Evolutionary conservation across 2,113 vertebrate genomes (phyloP).

Genomic region (Triplophysa tibetana): DNA sequence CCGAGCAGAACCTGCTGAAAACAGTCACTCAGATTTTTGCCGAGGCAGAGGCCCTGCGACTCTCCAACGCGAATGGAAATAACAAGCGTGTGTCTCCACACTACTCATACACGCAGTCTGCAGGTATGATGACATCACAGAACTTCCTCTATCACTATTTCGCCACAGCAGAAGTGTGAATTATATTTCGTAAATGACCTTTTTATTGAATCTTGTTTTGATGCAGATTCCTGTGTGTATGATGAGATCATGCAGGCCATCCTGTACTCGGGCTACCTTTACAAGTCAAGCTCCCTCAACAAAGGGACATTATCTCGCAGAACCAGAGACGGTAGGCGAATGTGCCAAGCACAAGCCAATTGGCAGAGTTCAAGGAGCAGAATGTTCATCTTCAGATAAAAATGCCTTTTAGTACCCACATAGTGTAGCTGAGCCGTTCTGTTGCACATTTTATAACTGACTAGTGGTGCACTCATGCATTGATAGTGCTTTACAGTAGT

Average conservation of each 20-base stretch:
- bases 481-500: too few species aligned
- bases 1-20: slow-evolving; percentile 88
- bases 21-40: slow-evolving; percentile 88
- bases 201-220: neutral
- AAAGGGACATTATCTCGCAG: slow-evolving; percentile 77
- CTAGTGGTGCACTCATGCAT: neutral
- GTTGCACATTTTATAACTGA: neutral
- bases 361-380: slow-evolving; percentile 43
- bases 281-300: slow-evolving; percentile 72
- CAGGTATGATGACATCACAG: slow-evolving; percentile 48
- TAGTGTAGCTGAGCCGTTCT: neutral
- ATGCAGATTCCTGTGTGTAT: slow-evolving; percentile 79
- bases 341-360: slow-evolving; percentile 20
- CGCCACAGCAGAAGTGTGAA: neutral
- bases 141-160: neutral
- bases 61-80: slow-evolving; percentile 52
- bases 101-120: slow-evolving; percentile 40
- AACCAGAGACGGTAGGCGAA: slow-evolving; percentile 78
- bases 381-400: slow-evolving; percentile 23
- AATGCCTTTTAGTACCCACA: slow-evolving; percentile 5
- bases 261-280: slow-evolving; percentile 83
- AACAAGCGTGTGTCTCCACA: slow-evolving; percentile 49
- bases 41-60: slow-evolving; percentile 74
- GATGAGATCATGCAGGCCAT: slow-evolving; percentile 91
- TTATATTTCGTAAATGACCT: too few species aligned